Evolutionary conservation across 53 echinoderm and acorn worm genomes (phyloP), one percentile per base, ranked within the genome.

Genomic region (Temnopleurus reevesii): DNA sequence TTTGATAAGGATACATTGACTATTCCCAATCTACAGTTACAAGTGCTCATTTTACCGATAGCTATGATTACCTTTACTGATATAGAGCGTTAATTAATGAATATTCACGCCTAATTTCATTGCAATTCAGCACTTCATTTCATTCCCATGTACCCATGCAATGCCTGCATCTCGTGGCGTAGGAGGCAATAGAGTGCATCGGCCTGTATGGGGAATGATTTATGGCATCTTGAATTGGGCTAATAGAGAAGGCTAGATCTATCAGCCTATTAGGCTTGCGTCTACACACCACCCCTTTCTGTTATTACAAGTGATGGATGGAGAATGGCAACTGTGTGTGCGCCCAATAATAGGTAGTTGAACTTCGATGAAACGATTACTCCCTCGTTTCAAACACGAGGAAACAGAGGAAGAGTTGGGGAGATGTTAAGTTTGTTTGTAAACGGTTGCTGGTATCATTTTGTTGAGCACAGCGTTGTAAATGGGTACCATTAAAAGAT

Each of bases 161-260:
- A 9, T 55, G 58, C 10, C 25, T 24, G n/a, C n/a, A n/a, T n/a
- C n/a, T n/a, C n/a, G 23, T 24, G 21, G 27, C 21, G 58, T 6
- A 24, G 58, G 28, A 58, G 27, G 57, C 26, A 4, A 7, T 19
- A 63, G 63, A 63, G 63, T 63, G 63, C 63, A 77, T 5, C 46
- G 3, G 44, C 77, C 77, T 77, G 45, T 23, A 77, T 45, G 5
- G 46, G 25, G 23, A 45, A 3, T 25, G 77, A 77, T 77, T 24
- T 46, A 77, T 77, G 25, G 77, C 45, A 45, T 77, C 46, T 46
- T 46, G 46, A 77, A 77, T 77, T 77, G 45, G 77, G 77, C 45
- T 77, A 77, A 77, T 77, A 43, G 77, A 23, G 46, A 77, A 77
- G 77, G 77, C 77, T 45, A 77, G 24, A 45, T 46, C 44, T 25